A percentile compares a stretch with the other conserved stretches of the same genome.
Evolutionary conservation across 1,140 invertebrate species (phyloP).

Genomic region (Sminthurinus signatus): DNA sequence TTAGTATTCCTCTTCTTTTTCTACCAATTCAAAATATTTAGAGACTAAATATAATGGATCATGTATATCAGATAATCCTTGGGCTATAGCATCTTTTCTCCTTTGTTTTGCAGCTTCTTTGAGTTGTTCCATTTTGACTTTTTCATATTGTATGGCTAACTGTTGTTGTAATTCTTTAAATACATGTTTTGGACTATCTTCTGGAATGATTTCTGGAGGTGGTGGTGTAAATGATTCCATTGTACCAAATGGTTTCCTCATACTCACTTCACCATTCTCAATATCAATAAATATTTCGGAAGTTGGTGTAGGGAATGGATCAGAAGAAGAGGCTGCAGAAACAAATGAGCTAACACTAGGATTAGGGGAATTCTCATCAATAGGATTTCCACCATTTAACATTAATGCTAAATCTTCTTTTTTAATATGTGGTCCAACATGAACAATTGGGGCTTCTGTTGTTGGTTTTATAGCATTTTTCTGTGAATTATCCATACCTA

Average conservation of each 20-base stretch:
- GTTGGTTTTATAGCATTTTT: not conserved
- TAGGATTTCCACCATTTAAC: not conserved
- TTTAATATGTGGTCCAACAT: slow-evolving; percentile 28
- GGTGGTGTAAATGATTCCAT: slow-evolving; percentile 15
- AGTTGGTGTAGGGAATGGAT: not conserved
- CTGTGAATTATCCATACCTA: not conserved
- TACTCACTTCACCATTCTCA: slow-evolving; percentile 37
- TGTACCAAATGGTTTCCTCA: slow-evolving; percentile 31
- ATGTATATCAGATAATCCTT: slow-evolving; percentile 13
- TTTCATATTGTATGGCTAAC: slow-evolving; percentile 17
- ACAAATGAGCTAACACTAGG: no score
- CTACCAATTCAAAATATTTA: slow-evolving; percentile 29
- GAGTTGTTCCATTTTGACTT: slow-evolving; percentile 29
- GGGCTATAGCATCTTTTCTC: slow-evolving; percentile 25
- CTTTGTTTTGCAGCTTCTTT: slow-evolving; percentile 23
- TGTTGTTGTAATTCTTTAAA: not conserved
- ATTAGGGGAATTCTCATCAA: no score
- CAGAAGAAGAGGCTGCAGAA: not conserved
- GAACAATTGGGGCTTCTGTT: slow-evolving; percentile 12
- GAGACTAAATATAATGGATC: slow-evolving; percentile 28
- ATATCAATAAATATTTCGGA: slow-evolving; percentile 38
- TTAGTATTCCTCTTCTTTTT: slow-evolving; percentile 19
- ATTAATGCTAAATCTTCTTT: slow-evolving; percentile 20
- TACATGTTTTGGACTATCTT: slow-evolving; percentile 16
- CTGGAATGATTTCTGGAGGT: slow-evolving; percentile 8